A percentile compares a stretch with the other conserved stretches of the same genome.
phyloP scores from a whole-genome alignment of 2,113 vertebrate species.

The Cyphomyrus discorhynchus region DNA sequence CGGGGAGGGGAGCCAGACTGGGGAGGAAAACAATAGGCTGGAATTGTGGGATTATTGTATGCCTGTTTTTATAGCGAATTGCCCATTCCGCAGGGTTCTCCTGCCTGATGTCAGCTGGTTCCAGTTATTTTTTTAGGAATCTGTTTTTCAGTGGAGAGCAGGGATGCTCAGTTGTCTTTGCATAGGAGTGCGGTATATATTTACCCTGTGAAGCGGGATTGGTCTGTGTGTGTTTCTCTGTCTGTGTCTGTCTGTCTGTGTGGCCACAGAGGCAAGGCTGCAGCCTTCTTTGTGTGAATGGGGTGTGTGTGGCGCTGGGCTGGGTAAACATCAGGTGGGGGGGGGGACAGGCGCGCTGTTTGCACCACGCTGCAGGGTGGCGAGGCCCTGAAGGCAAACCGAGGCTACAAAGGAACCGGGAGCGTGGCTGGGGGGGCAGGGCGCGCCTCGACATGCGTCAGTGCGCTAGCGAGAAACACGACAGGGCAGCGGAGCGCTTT shows the following conservation, averaged over 20 bases:
- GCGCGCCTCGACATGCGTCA: neutral
- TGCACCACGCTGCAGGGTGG: constrained; percentile 23
- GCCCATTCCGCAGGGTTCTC: constrained; percentile 18
- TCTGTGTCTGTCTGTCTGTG: neutral
- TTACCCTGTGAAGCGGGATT: constrained; percentile 27
- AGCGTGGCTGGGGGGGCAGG: neutral
- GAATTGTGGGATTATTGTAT: neutral
- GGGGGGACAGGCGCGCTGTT: constrained; percentile 34
- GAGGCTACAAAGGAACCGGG: constrained; percentile 11
- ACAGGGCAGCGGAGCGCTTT: neutral
- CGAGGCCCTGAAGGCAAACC: constrained; percentile 45
- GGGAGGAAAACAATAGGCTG: neutral
- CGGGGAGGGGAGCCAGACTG: neutral
- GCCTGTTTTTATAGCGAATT: neutral
- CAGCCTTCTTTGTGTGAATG: constrained; percentile 27
- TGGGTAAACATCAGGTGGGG: constrained; percentile 36
- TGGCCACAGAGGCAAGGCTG: neutral
- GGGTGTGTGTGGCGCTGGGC: constrained; percentile 36
- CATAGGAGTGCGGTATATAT: constrained; percentile 25
- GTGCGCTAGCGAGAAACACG: neutral
- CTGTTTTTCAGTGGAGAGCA: constrained; percentile 10
- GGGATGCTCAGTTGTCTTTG: constrained; percentile 31
- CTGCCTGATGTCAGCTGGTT: constrained; percentile 34
- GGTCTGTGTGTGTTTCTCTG: neutral
- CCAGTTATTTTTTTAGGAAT: constrained; percentile 35